These are phyloP conservation scores for Tenualosa thibaudeaui DNA, from an alignment of 2,797 vertebrate species.

Conservation along the genomic window DNA sequence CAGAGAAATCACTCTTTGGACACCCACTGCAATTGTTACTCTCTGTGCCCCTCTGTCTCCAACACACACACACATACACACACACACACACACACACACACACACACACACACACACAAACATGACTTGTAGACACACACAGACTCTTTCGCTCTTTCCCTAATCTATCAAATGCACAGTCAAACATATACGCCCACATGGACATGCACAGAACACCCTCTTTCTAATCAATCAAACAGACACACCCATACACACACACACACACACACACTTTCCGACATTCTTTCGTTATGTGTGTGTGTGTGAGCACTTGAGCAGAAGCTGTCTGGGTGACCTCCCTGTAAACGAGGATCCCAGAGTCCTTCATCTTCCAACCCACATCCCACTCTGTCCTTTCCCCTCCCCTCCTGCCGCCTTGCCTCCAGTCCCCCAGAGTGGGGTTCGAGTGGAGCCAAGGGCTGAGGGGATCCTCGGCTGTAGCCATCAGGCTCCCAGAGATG, in stretches of 20 bases:
- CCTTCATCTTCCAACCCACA: conserved; percentile 50
- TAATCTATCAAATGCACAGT: conserved; percentile 7
- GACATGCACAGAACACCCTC: neutral
- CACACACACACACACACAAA: neutral
- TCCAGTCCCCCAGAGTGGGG: neutral
- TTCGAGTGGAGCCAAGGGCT: neutral
- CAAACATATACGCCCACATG: neutral
- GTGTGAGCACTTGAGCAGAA: conserved; percentile 40
- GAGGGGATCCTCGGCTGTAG: conserved; percentile 12
- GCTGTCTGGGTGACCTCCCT: conserved; percentile 65
- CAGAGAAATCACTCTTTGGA: neutral
- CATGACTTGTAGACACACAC: neutral
- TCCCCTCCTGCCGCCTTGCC: neutral
- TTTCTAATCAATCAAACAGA: conserved; percentile 8
- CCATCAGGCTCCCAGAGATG: conserved; percentile 49
- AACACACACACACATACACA: neutral
- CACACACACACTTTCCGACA: conserved; percentile 7
- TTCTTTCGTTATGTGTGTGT: conserved; percentile 56
- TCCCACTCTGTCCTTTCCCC: neutral
- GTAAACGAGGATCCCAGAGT: conserved; percentile 63
- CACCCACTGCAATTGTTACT: neutral
- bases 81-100: neutral
- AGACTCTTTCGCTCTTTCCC: neutral
- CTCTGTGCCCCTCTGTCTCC: neutral
- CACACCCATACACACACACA: neutral